These are phyloP conservation scores for Pseudococcus jackbeardsleyi DNA, from an alignment of 2,888 invertebrate species.

Conservation along the genomic window DNA sequence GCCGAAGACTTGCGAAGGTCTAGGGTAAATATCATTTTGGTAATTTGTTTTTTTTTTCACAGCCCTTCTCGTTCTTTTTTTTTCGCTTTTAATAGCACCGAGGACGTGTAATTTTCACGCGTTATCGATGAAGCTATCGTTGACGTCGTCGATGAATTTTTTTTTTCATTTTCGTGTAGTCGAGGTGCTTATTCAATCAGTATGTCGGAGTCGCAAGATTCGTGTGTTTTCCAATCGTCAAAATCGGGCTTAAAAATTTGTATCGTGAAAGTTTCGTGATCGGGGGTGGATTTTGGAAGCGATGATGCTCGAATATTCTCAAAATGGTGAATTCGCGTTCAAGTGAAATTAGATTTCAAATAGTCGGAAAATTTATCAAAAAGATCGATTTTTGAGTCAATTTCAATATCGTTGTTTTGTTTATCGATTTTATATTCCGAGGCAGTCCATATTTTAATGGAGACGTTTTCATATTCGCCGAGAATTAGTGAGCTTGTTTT, in stretches of 20 bases:
- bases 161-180: not conserved
- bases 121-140: not conserved
- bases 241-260: too few species aligned
- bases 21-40: slow-evolving; percentile 36
- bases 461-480: not conserved
- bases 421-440: not conserved
- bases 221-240: not conserved
- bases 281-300: too few species aligned
- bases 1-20: not conserved
- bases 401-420: not conserved
- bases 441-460: not conserved
- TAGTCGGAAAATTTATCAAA: not conserved
- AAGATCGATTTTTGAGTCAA: not conserved
- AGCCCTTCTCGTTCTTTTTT: not conserved
- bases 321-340: too few species aligned
- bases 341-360: not conserved
- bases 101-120: not conserved
- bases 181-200: not conserved
- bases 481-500: not conserved
- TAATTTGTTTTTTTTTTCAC: slow-evolving; percentile 26
- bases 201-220: not conserved
- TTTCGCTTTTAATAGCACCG: not conserved
- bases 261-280: too few species aligned
- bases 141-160: not conserved
- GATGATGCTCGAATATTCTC: not conserved